Conservation (phyloP, 2,888 invertebrate species). For the Pristionchus japonicus region DNA sequence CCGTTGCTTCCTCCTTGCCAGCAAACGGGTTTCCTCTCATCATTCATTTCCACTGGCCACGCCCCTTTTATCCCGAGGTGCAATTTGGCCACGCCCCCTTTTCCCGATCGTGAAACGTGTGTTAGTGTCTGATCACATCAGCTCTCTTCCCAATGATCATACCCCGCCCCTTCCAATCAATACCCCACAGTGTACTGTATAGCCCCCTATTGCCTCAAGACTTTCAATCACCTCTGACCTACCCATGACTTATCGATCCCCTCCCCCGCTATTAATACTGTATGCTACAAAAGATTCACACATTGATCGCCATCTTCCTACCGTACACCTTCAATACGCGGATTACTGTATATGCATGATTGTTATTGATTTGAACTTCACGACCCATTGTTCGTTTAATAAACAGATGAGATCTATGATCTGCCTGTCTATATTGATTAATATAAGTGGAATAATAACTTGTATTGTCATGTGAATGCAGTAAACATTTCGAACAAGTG, state of each 20-base stretch:
- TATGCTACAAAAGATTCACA: conserved; percentile 34
- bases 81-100: not conserved
- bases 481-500: not conserved
- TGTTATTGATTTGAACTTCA: not conserved
- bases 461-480: not conserved
- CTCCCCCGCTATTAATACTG: conserved; percentile 25
- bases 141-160: conserved; percentile 27
- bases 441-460: conserved; percentile 24
- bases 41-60: conserved; percentile 15
- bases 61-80: conserved; percentile 22
- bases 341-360: conserved; percentile 32
- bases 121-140: conserved; percentile 41
- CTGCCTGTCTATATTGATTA: conserved; percentile 28
- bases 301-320: conserved; percentile 1
- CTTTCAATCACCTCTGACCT: conserved; percentile 30
- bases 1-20: conserved; percentile 33
- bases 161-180: conserved; percentile 1
- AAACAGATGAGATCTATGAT: conserved; percentile 37
- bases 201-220: not conserved
- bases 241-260: conserved; percentile 37
- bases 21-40: conserved; percentile 19
- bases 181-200: conserved; percentile 35
- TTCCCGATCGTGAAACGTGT: conserved; percentile 42
- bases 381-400: conserved; percentile 1
- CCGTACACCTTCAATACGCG: conserved; percentile 8